Evolutionary conservation across 2,888 invertebrate genomes (phyloP), one percentile per base, ranked within the genome.

Genomic region (Drosophila subsilvestris): DNA sequence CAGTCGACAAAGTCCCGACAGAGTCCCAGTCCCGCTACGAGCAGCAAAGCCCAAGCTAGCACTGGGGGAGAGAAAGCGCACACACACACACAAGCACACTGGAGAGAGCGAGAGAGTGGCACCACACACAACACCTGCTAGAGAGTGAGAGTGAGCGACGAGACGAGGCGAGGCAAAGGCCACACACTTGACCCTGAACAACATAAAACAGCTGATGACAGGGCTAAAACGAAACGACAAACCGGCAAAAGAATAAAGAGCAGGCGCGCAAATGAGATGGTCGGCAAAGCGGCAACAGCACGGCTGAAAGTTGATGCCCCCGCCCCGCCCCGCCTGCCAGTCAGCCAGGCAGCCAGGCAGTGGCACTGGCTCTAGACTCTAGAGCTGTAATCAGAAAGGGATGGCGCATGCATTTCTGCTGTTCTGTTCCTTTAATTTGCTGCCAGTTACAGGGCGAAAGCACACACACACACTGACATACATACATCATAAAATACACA

Each of bases 201-300:
- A 86, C 85, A 83, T 84, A 76, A 87, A 83, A 83, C 83, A 83
- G 83, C 89, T 83, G 83, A 83, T 88, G 87, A 74, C 84, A 77
- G 88, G 78, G 49, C 68, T 32, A 47, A 27, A 55, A 14, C 43
- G 42, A 63, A 69, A 43, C n/a, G 57, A 32, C 8, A 43, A 58
- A 44, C 32, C 18, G 47, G 25, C 18, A 32, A 59, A n/a, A 17
- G 44, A 29, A 29, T 44, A 5, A 14, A 7, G 25, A 32, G 43
- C 18, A 22, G 20, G 29, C 29, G 44, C 25, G 6, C 69, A 45
- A 49, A 57, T 50, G 47, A 72, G 47, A 55, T 32, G 75, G 48
- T 75, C 51, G 61, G 78, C 37, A 47, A 69, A 60, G 68, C 48
- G 43, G 66, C 67, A n/a, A 20, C 32, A 44, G 37, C 27, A 32